Base-by-base conservation (phyloP, 2,113 vertebrate species). In the Periophthalmus modestus region DNA sequence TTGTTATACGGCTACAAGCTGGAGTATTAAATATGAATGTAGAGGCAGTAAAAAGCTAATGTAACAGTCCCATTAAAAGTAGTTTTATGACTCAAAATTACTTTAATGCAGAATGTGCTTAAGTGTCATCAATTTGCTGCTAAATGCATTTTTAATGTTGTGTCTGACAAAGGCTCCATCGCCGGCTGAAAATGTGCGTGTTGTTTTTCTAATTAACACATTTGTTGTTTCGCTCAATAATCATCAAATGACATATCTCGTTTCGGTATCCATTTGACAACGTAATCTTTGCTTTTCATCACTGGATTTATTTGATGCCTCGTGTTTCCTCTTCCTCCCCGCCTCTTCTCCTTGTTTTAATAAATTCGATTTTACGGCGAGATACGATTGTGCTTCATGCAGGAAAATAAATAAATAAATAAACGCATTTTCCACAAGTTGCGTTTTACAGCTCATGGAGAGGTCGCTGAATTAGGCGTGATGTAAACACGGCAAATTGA, bases 401-500 rank as follows among this genome's bases (percentile, higher is more conserved):
- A 72, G 84, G 46, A 33, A 55, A 47, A 47, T n/a, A 68, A 69
- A 80, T 55, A 73, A 23, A 57, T 18, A 75, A 75, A 80, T 74
- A 46, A 80, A 85, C 79, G 46, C 79, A 77, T 85, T 71, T 62
- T 81, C 73, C 73, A 59, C 68, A 57, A 71, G 39, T 75, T 57
- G 14, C 72, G 86, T 77, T 86, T 85, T 78, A 77, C 89, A 84
- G 89, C 89, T 88, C 87, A 80, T 54, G 0, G 75, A 88, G 82
- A 89, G 82, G 81, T 77, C 23, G 73, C 70, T 0, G 85, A 92
- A 90, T 92, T 85, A 89, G 84, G 83, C 33, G 21, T 59, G 87
- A 91, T 84, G 85, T 86, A 90, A 88, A 91, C 87, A 73, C 57
- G 39, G 83, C 89, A 91, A 92, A 93, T 92, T 91, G 87, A 92